A percentile compares a stretch with the other conserved stretches of the same genome.
Conservation (phyloP, 2,797 vertebrate genomes). For the Heterohyrax brucei region DNA sequence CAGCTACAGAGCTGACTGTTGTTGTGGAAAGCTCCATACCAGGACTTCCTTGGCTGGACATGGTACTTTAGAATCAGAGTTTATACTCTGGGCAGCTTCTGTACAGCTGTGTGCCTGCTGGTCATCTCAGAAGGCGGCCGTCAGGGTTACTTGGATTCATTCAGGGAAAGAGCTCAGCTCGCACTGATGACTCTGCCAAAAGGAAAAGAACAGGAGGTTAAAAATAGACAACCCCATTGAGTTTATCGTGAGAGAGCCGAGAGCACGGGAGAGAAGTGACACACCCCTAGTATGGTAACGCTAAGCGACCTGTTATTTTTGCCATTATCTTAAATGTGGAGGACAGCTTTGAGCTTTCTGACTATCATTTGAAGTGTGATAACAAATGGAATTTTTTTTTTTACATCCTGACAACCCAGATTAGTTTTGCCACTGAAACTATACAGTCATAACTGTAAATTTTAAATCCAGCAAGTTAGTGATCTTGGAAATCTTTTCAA, state of each 20-base stretch:
- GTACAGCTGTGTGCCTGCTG: background rate
- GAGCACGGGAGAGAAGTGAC: constrained; percentile 85
- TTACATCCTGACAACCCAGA: constrained; percentile 79
- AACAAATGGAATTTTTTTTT: constrained; percentile 79
- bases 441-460: constrained; percentile 2
- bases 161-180: constrained; percentile 90
- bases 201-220: constrained; percentile 93
- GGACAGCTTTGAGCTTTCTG: constrained; percentile 78
- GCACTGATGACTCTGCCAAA: constrained; percentile 91
- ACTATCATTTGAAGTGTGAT: constrained; percentile 84
- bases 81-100: constrained; percentile 72
- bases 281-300: constrained; percentile 93
- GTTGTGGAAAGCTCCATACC: constrained; percentile 91
- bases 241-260: constrained; percentile 92
- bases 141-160: constrained; percentile 85
- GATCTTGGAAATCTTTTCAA: constrained; percentile 40
- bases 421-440: constrained; percentile 43
- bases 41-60: constrained; percentile 89
- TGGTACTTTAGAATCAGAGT: constrained; percentile 82
- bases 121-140: constrained; percentile 85
- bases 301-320: constrained; percentile 88
- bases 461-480: constrained; percentile 70
- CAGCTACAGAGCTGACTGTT: constrained; percentile 94
- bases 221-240: constrained; percentile 95
- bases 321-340: constrained; percentile 88